A percentile compares a stretch with the other conserved stretches of the same genome.
Evolutionary conservation across 2,888 invertebrate species (phyloP).

Genomic region (Neoascia interrupta): DNA sequence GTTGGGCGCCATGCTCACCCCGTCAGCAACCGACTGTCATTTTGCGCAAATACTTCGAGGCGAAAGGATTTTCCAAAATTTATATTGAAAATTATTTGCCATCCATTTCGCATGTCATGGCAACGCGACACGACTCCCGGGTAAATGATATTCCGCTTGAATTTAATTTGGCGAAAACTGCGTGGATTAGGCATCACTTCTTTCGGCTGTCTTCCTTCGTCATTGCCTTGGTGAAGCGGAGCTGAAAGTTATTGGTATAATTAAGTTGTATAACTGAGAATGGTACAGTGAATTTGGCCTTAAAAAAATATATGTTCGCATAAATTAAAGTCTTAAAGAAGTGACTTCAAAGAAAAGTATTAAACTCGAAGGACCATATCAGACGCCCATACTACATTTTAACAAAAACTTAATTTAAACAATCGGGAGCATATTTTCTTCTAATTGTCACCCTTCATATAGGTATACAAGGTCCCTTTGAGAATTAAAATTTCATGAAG

Average conservation of each 20-base stretch:
- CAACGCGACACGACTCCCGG: neutral
- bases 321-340: neutral
- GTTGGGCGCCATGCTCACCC: constrained; percentile 1
- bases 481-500: constrained; percentile 21
- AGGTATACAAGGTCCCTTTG: no score
- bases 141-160: constrained; percentile 58
- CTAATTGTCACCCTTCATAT: constrained; percentile 41
- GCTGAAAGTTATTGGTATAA: constrained; percentile 55
- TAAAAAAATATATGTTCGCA: constrained; percentile 8
- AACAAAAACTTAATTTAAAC: no score
- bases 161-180: constrained; percentile 67
- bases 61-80: constrained; percentile 62
- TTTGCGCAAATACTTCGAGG: constrained; percentile 29
- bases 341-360: neutral
- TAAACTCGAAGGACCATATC: constrained; percentile 17
- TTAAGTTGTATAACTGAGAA: constrained; percentile 45
- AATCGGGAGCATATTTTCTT: constrained; percentile 15
- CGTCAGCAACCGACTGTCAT: constrained; percentile 32
- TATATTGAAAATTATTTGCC: constrained; percentile 63
- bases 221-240: no score
- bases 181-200: constrained; percentile 45
- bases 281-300: constrained; percentile 27
- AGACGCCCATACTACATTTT: no score
- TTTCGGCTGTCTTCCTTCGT: constrained; percentile 8
- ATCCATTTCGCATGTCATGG: constrained; percentile 51